Evolutionary conservation across 2,888 invertebrate species (phyloP).

Genomic region (Meta bourneti): DNA sequence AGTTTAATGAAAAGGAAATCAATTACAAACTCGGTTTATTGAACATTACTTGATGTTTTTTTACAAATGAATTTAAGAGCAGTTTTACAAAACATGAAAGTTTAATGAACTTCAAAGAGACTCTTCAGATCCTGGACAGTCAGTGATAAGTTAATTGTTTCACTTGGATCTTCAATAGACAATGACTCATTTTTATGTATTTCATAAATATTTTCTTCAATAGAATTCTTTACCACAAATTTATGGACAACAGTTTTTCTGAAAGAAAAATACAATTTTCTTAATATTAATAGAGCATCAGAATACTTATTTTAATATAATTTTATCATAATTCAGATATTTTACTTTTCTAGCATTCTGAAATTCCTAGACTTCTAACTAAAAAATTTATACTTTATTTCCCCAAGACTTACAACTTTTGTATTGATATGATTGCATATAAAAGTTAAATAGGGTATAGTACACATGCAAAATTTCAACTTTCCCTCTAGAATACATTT

Average conservation of each 20-base stretch:
- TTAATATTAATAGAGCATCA: not conserved
- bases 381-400: no score
- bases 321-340: not conserved
- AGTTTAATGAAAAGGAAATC: not conserved
- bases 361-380: no score
- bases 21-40: not conserved
- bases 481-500: no score
- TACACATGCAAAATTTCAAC: no score
- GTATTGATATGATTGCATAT: no score
- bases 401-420: no score
- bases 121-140: constrained; percentile 7
- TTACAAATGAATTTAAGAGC: not conserved
- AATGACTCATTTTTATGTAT: constrained; percentile 2
- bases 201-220: constrained; percentile 38
- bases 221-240: constrained; percentile 23
- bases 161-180: not conserved
- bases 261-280: constrained; percentile 1
- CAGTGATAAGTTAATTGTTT: not conserved
- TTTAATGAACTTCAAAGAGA: not conserved
- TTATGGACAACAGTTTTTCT: constrained; percentile 31
- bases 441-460: no score
- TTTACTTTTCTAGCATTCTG: not conserved
- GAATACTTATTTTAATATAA: not conserved
- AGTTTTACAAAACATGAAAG: not conserved
- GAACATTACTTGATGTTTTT: not conserved